A percentile compares a stretch with the other conserved stretches of the same genome.
Evolutionary conservation across 1,140 invertebrate species (phyloP).

Genomic region (Caenorhabditis inopinata): DNA sequence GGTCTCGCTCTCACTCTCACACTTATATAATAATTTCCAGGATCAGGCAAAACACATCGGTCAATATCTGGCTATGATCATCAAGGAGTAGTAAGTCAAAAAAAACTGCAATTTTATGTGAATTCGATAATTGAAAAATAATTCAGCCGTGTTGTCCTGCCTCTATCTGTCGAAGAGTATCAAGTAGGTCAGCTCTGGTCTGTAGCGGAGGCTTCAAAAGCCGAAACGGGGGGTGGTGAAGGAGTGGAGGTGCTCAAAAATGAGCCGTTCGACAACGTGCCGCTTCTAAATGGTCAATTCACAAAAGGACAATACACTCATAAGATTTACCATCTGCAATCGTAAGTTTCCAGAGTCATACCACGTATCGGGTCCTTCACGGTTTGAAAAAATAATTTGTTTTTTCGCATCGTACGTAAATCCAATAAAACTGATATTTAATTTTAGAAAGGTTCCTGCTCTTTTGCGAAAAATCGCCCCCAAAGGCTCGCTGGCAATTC

Average conservation of each 20-base stretch:
- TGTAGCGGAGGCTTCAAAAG: slow-evolving; percentile 97
- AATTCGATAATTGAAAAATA: neutral
- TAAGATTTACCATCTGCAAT: slow-evolving; percentile 98
- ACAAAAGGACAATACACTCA: slow-evolving; percentile 96
- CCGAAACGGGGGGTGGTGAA: slow-evolving; percentile 98
- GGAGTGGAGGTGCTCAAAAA: slow-evolving; percentile 96
- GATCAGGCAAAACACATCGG: neutral
- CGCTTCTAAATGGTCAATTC: slow-evolving; percentile 84
- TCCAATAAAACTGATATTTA: no score
- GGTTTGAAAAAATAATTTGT: neutral
- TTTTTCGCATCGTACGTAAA: no score
- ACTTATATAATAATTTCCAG: neutral
- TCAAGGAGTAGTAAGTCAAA: slow-evolving; percentile 62
- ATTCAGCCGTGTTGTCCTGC: slow-evolving; percentile 63
- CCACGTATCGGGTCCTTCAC: no score
- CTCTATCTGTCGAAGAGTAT: slow-evolving; percentile 64
- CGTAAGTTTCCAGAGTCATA: slow-evolving; percentile 65
- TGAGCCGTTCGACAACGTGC: slow-evolving; percentile 86
- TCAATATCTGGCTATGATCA: slow-evolving; percentile 52
- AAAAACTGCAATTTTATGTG: no score
- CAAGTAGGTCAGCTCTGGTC: slow-evolving; percentile 85
- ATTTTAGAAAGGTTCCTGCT: slow-evolving; percentile 69
- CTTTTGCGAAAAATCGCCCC: slow-evolving; percentile 85
- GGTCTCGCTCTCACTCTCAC: no score
- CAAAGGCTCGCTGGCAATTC: slow-evolving; percentile 91